These are phyloP conservation scores for Alloplasta piceator DNA, from an alignment of 2,888 invertebrate species.

Conservation along the genomic window DNA sequence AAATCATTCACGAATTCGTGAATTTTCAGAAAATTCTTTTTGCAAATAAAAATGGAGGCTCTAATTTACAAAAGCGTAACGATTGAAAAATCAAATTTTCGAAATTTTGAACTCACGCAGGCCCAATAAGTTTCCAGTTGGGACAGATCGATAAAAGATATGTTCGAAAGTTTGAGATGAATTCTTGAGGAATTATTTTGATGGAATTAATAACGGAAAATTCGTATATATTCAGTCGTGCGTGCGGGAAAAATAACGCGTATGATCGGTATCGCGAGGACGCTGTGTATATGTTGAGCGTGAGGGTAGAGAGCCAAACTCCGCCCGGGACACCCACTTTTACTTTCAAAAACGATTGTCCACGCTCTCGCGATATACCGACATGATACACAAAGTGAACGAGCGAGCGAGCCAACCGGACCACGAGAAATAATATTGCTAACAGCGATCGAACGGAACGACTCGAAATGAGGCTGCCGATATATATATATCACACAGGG, in stretches of 20 bases:
- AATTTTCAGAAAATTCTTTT: not conserved
- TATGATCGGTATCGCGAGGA: not conserved
- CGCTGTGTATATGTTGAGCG: not conserved
- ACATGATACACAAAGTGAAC: conserved; percentile 47
- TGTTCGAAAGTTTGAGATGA: too few relatives aligned
- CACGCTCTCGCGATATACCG: conserved; percentile 55
- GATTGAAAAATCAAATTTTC: too few relatives aligned
- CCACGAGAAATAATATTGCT: conserved; percentile 44
- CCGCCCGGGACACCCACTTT: conserved; percentile 73
- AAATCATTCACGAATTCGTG: not conserved
- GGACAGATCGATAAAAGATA: too few relatives aligned
- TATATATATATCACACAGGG: not conserved
- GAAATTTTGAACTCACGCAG: too few relatives aligned
- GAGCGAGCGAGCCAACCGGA: conserved; percentile 45
- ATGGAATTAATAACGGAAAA: not conserved
- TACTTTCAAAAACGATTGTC: conserved; percentile 75
- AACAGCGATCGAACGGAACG: conserved; percentile 44
- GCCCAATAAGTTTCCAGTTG: too few relatives aligned
- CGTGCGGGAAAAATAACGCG: too few relatives aligned
- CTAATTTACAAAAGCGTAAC: too few relatives aligned
- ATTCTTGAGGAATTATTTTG: not conserved
- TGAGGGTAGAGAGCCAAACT: conserved; percentile 45
- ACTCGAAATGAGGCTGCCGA: not conserved
- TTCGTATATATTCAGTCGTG: not conserved
- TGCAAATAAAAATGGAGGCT: too few relatives aligned